phyloP scores from a whole-genome alignment of 2,113 vertebrate genomes.

The Ellobius talpinus region DNA sequence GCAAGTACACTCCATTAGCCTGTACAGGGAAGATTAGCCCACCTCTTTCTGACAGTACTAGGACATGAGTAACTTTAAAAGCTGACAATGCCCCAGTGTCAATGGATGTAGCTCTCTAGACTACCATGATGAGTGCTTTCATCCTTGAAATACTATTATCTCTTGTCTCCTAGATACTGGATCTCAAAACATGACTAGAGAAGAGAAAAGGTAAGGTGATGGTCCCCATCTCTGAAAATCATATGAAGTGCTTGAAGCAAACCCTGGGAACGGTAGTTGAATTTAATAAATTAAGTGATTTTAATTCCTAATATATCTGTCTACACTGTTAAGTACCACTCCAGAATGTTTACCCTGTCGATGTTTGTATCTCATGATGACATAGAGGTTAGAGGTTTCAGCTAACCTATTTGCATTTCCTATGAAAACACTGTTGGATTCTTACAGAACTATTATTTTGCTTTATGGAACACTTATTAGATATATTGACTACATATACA shows the following conservation, averaged over 20 bases:
- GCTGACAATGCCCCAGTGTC: neutral
- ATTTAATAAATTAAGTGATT: neutral
- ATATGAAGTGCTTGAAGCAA: neutral
- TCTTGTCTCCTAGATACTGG: neutral
- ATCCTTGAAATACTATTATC: neutral
- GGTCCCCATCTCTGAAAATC: neutral
- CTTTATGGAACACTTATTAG: neutral
- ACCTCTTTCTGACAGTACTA: neutral
- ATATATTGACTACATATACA: neutral
- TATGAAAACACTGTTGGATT: neutral
- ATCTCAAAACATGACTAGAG: no score
- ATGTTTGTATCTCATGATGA: neutral
- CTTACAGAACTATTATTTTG: neutral
- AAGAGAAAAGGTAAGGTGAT: neutral
- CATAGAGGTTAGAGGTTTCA: neutral
- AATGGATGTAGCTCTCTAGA: neutral
- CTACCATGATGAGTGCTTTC: neutral
- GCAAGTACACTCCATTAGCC: neutral
- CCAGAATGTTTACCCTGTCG: no score
- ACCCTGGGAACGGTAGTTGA: neutral
- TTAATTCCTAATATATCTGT: neutral
- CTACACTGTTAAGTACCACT: neutral
- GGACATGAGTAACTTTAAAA: conserved; percentile 5
- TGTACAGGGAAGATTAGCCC: neutral
- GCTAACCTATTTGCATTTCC: neutral